Evolutionary conservation across 2,113 vertebrate species (phyloP).

Genomic region (Cinclus mexicanus): DNA sequence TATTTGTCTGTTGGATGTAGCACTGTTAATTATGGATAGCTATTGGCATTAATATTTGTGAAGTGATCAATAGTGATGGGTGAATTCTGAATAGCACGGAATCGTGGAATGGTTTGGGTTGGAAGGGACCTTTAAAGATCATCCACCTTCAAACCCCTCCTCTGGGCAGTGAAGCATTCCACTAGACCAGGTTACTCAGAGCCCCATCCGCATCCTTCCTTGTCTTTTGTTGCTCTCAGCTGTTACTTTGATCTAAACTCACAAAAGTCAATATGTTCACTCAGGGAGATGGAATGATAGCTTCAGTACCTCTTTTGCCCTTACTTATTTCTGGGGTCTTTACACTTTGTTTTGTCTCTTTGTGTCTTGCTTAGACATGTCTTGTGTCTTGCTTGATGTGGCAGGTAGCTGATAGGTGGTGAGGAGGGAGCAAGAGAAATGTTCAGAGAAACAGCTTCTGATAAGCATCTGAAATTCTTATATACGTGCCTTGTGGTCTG

Average conservation of each 20-base stretch:
- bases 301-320: not conserved
- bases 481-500: not conserved
- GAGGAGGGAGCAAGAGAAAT: not conserved
- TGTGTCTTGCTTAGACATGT: not conserved
- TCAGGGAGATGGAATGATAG: not conserved
- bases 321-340: not conserved
- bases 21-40: not conserved
- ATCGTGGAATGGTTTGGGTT: not conserved
- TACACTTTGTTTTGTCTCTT: not conserved
- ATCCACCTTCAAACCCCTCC: not conserved
- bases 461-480: not conserved
- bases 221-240: not conserved
- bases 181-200: not conserved
- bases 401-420: not conserved
- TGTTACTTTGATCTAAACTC: not conserved
- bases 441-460: not conserved
- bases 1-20: not conserved
- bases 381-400: not conserved
- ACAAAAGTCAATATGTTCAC: not conserved
- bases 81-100: not conserved
- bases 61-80: not conserved
- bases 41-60: not conserved
- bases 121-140: not conserved
- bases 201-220: not conserved
- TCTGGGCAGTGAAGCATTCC: not conserved